Evolutionary conservation across 92 coral and sea anemone genomes (phyloP), one percentile per base, ranked within the genome.

Genomic region (Umimayanthus chanpuru): DNA sequence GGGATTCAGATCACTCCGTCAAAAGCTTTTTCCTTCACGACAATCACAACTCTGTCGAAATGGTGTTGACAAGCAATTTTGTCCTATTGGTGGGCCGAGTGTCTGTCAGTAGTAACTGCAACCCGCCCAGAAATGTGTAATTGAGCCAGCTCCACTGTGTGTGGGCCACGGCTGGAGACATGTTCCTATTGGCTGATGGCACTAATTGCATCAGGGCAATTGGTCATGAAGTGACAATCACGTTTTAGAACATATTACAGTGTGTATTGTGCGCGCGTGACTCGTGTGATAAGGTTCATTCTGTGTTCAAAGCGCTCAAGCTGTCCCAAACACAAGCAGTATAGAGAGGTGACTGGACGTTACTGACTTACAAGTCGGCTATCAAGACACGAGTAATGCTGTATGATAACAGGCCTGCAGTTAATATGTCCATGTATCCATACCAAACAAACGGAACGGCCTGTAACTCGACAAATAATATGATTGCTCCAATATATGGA

Each of bases 391-490:
- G 77, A 77, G 86, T 70, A 80, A 81, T 77, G 90, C 79, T 81
- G 82, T 80, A 72, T 86, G 85, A 76, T 70, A 77, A 87, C 44
- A 41, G 85, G 61, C 90, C 77, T 49, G 92, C 90, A 73, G 77
- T 83, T 70, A 83, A 83, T 44, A 96, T 96, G 98, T 88, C 98
- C 28, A 97, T 97, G 99, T 97, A 97, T 91, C 96, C 99, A 38
- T 97, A 97, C 82, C 95, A 94, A 28, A 76, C 98, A 64, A 97
- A 92, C 83, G 85, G 94, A 86, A 88, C 97, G 28, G 93, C 92
- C 38, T 83, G 87, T 43, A 83, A 83, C 85, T 88, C 98, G 73
- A 89, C 91, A 80, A 97, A 95, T 90, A 94, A 88, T 85, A 93
- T 93, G 92, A 97, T 97, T 80, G 83, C 96, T 68, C 96, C 96